These are phyloP conservation scores for Lasioglossum leucozonium DNA, from an alignment of 2,888 invertebrate species.

Conservation along the genomic window DNA sequence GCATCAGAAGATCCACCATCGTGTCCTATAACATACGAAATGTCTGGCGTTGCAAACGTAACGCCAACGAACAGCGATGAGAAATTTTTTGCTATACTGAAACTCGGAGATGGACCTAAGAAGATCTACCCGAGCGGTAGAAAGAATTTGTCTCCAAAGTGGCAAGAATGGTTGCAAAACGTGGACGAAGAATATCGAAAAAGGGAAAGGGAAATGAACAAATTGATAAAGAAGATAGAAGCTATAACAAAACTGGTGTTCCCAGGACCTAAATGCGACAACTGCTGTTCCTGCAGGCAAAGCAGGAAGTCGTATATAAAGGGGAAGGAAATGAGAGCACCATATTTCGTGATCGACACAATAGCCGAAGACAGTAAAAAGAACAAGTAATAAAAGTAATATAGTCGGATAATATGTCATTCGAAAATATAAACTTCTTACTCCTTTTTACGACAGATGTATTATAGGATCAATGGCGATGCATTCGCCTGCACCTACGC, in stretches of 20 bases:
- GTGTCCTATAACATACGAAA: constrained; percentile 71
- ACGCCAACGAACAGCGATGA: constrained; percentile 76
- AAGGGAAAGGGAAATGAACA: constrained; percentile 72
- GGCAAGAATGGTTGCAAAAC: constrained; percentile 78
- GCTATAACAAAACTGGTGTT: constrained; percentile 70
- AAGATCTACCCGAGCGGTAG: constrained; percentile 75
- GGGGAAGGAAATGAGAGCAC: constrained; percentile 70
- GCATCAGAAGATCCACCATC: constrained; percentile 60
- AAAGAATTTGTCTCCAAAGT: constrained; percentile 77
- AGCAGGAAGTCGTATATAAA: constrained; percentile 72
- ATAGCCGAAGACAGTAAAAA: constrained; percentile 66
- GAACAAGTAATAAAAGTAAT: constrained; percentile 61
- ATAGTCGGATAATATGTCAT: not conserved
- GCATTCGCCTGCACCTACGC: constrained; percentile 75
- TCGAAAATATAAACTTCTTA: constrained; percentile 10
- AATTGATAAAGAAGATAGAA: constrained; percentile 72
- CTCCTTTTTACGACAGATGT: constrained; percentile 56
- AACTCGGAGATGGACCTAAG: constrained; percentile 56
- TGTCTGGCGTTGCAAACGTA: constrained; percentile 69
- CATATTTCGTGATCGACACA: constrained; percentile 74
- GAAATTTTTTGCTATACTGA: constrained; percentile 71
- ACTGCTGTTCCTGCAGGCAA: constrained; percentile 79
- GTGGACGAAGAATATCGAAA: constrained; percentile 75
- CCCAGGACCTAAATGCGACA: constrained; percentile 73
- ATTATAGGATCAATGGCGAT: constrained; percentile 76